Percentiles rank a stretch among this genome's conserved stretches.
Conservation (phyloP, 2,888 invertebrate species). For the Vandiemenella viatica region DNA sequence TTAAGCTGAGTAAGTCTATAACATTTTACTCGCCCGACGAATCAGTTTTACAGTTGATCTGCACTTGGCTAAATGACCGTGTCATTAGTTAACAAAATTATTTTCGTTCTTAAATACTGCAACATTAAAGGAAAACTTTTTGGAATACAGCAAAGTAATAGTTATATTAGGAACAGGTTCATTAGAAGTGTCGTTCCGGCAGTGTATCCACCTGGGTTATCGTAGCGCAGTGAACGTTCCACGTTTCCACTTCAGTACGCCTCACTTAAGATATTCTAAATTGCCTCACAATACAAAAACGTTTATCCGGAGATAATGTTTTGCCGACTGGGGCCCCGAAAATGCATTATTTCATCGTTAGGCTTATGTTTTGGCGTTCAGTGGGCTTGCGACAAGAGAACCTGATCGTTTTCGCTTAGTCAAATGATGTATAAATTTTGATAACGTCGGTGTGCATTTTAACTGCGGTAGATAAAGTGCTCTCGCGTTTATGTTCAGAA, state of each 20-base stretch:
- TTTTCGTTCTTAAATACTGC: too few species aligned
- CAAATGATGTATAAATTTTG: conserved; percentile 21
- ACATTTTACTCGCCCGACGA: too few species aligned
- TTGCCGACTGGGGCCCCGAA: conserved; percentile 7
- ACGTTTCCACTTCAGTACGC: background rate
- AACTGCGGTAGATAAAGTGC: conserved; percentile 15
- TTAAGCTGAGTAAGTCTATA: too few species aligned
- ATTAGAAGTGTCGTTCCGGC: too few species aligned
- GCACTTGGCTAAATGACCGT: too few species aligned
- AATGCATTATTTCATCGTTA: conserved; percentile 19
- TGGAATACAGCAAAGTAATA: too few species aligned
- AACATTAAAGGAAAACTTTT: too few species aligned
- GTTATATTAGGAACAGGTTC: too few species aligned
- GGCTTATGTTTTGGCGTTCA: conserved; percentile 17
- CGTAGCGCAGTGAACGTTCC: too few species aligned
- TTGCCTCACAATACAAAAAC: conserved; percentile 2
- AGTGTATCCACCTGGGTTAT: too few species aligned
- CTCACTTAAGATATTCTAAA: background rate
- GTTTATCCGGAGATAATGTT: conserved; percentile 5
- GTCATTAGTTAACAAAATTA: too few species aligned
- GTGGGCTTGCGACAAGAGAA: background rate
- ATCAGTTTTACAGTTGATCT: too few species aligned
- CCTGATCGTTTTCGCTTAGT: conserved; percentile 18
- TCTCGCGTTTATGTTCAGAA: conserved; percentile 1
- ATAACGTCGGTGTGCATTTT: conserved; percentile 18